These are phyloP conservation scores for Calypte anna DNA, from an alignment of 2,113 vertebrate species.

Conservation along the genomic window DNA sequence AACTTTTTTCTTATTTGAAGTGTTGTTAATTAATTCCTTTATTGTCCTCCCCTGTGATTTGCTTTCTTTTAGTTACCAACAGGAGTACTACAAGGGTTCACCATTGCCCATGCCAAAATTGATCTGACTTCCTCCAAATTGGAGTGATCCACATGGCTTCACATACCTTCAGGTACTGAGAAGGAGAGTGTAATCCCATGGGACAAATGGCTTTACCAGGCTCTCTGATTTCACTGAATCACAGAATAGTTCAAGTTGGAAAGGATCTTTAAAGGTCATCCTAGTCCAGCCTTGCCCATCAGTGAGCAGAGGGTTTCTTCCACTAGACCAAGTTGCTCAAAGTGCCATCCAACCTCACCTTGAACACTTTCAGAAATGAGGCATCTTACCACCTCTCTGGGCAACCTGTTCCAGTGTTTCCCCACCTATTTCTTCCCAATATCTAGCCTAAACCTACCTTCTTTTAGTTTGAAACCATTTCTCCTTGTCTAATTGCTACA, in stretches of 20 bases:
- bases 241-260: background rate
- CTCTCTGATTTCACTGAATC: background rate
- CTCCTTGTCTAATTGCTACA: background rate
- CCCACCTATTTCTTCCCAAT: background rate
- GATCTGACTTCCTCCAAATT: constrained; percentile 20
- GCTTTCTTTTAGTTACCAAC: constrained; percentile 64
- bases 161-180: background rate
- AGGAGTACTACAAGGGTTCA: constrained; percentile 31
- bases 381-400: background rate
- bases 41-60: constrained; percentile 39
- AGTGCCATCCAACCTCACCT: background rate
- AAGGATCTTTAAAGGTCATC: background rate
- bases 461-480: background rate
- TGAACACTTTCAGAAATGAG: background rate
- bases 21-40: constrained; percentile 62
- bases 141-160: background rate
- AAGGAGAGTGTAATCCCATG: background rate
- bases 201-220: background rate
- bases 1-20: constrained; percentile 39
- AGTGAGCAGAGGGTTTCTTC: background rate
- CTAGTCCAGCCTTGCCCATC: background rate
- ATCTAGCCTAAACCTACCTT: background rate
- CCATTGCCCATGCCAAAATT: background rate
- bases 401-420: background rate
- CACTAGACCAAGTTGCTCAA: background rate